Percentiles rank a stretch among this genome's conserved stretches.
Conservation (phyloP, 2,797 vertebrate genomes). For the Oophaga sylvatica region DNA sequence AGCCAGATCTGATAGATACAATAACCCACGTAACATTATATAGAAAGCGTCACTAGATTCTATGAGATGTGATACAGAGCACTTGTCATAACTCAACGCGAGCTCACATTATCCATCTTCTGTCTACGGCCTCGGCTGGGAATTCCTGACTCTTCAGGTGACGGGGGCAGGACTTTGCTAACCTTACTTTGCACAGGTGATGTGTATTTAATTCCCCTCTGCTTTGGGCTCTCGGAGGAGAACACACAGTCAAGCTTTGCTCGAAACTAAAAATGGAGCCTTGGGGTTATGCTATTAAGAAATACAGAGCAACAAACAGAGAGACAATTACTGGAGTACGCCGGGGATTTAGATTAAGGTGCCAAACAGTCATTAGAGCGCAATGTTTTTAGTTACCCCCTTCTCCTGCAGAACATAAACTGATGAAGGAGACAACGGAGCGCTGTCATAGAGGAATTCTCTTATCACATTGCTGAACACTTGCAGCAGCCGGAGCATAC, state of each 20-base stretch:
- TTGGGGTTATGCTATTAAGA: constrained; percentile 47
- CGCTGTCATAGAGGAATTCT: constrained; percentile 47
- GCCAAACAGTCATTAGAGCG: constrained; percentile 37
- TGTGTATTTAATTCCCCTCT: constrained; percentile 14
- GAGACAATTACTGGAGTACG: constrained; percentile 13
- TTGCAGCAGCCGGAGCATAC: neutral
- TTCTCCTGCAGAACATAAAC: neutral
- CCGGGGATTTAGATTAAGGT: constrained; percentile 27
- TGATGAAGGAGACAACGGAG: constrained; percentile 8
- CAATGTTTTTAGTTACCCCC: constrained; percentile 10
- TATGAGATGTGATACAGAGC: neutral
- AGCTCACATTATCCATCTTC: neutral
- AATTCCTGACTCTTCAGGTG: constrained; percentile 11
- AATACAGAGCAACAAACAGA: constrained; percentile 35
- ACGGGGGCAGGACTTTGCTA: neutral
- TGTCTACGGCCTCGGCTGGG: neutral
- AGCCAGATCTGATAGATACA: too few species aligned
- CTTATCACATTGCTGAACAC: constrained; percentile 44
- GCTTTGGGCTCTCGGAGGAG: constrained; percentile 16
- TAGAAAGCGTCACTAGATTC: neutral
- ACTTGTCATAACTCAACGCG: neutral
- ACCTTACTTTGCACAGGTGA: constrained; percentile 33
- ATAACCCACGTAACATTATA: neutral
- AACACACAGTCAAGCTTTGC: constrained; percentile 24
- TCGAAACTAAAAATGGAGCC: constrained; percentile 40